Evolutionary conservation across 2,113 vertebrate genomes (phyloP), one percentile per base, ranked within the genome.

Genomic region (Apteryx owenii): DNA sequence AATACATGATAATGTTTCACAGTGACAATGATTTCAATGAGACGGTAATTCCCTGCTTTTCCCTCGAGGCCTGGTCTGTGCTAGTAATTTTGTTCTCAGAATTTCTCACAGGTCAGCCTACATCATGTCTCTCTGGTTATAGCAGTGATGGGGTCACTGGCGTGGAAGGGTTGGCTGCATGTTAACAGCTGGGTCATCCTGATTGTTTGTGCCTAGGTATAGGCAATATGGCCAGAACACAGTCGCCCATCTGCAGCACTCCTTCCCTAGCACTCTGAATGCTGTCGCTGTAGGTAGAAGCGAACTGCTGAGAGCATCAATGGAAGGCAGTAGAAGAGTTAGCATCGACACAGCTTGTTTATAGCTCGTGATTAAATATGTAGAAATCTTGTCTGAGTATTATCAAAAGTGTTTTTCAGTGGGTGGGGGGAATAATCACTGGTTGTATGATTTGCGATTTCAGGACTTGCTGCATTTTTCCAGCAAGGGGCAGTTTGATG

Each of bases 401-500:
- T 79, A 61, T 86, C 66, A 42, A 68, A 31, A 54, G 33, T 23
- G 4, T 62, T 48, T 58, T 60, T 95, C 84, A 94, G 91, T 94
- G 96, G 92, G 88, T 85, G 92, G 85, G 93, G 88, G 95, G 81
- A 96, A 54, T 98, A 95, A 98, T 96, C 81, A 89, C 92, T 42
- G 68, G 78, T 33, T 91, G 51, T 97, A 62, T 97, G 95, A 70
- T 97, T 96, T 98, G 69, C 87, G 54, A 94, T 98, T 98, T 88
- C 97, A 99, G 99, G 99, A 99, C 84, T 98, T 99, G 98, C 97
- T 99, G 80, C 98, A 98, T 73, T 98, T 99, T 96, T 96, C 98
- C 28, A 98, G 98, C 93, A 99, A 99, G 97, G 97, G 97, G 46
- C 98, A 99, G 40, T 98, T 98, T 92, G 99, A 99, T 58, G 99